These are phyloP conservation scores for Pseudolaguvia tuberculata DNA, from an alignment of 2,113 vertebrate species.

Conservation along the genomic window DNA sequence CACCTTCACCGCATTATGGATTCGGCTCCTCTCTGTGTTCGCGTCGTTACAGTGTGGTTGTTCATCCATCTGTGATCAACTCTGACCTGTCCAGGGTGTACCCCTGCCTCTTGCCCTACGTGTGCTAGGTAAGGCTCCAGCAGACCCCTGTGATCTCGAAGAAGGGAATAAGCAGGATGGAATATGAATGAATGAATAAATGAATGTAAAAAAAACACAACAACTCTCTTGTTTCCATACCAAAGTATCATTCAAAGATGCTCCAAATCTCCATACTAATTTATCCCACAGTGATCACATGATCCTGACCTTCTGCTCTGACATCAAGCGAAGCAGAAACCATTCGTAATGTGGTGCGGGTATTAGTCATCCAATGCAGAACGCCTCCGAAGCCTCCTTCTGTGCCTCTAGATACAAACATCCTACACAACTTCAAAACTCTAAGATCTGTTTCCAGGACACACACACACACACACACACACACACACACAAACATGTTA, in stretches of 20 bases:
- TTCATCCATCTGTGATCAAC: too few relatives aligned
- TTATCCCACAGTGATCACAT: constrained; percentile 11
- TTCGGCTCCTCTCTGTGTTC: too few relatives aligned
- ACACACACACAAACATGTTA: constrained; percentile 19
- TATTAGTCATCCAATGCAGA: constrained; percentile 30
- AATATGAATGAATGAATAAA: too few relatives aligned
- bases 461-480: constrained; percentile 17
- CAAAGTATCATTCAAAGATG: constrained; percentile 10
- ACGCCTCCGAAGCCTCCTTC: constrained; percentile 14
- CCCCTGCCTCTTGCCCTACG: too few relatives aligned
- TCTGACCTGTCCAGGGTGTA: too few relatives aligned
- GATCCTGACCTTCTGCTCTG: constrained; percentile 15
- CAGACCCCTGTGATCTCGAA: too few relatives aligned
- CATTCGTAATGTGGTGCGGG: constrained; percentile 4
- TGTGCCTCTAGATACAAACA: constrained; percentile 23
- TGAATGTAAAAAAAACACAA: too few relatives aligned
- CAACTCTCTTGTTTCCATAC: not conserved
- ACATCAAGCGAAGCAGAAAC: constrained; percentile 24
- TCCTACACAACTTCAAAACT: constrained; percentile 39
- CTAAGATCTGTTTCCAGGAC: constrained; percentile 31
- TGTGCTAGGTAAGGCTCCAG: too few relatives aligned
- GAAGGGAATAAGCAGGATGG: too few relatives aligned
- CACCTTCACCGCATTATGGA: too few relatives aligned
- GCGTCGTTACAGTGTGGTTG: too few relatives aligned
- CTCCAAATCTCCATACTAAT: not conserved